Evolutionary conservation across 2,888 invertebrate species (phyloP), one percentile per base, ranked within the genome.

Genomic region (Dolichomitus sp.): DNA sequence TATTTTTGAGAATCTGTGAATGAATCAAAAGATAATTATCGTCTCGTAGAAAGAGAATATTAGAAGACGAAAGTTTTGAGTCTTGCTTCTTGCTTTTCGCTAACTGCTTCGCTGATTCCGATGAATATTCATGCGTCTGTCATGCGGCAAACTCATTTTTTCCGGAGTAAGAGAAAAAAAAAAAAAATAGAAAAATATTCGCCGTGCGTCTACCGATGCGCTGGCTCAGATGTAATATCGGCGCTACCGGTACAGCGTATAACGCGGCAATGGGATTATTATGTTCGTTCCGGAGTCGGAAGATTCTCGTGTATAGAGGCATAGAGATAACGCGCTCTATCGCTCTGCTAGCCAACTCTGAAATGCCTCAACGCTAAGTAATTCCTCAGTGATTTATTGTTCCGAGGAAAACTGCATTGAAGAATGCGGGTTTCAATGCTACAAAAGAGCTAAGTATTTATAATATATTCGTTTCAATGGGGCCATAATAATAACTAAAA

Each of bases 321-420:
- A 50, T 59, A 50, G 66, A 77, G 72, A 77, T 77, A 87, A 83
- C 88, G 91, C 86, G 91, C 84, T 91, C 88, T 89, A 88, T 85
- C 89, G 89, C 89, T 89, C 88, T 88, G 86, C 80, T 89, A 87
- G 87, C 85, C 89, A 89, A 88, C 89, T 87, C 83, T 89, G 86
- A 90, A 90, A 88, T 89, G 84, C 84, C 85, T 86, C 83, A 81
- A 87, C 84, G 84, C 84, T 85, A 86, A 90, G 85, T 87, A 85
- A 89, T 87, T 87, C 86, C 63, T 84, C 84, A 81, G 82, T 86
- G 85, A 88, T 87, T 89, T 76, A 33, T 69, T 54, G 33, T 11
- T 27, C 59, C 45, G 48, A 73, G 61, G 37, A 61, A 3, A 73
- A 50, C 14, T 19, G 33, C 40, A 19, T 30, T 19, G 19, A 63